A percentile compares a stretch with the other conserved stretches of the same genome.
Conservation (phyloP, 2,888 invertebrate species). For the Abrostola triplasia region DNA sequence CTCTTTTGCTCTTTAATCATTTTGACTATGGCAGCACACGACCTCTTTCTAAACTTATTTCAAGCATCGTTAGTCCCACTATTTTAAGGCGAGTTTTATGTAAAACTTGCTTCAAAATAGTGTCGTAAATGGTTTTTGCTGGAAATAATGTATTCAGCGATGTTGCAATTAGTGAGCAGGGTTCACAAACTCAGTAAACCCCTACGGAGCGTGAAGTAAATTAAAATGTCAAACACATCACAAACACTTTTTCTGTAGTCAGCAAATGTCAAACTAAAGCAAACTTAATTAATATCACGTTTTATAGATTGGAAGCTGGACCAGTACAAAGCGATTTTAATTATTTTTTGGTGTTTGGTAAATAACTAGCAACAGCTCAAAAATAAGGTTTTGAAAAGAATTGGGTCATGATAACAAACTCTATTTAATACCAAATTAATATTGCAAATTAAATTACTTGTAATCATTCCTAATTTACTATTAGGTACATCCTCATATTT, state of each 20-base stretch:
- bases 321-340: background rate
- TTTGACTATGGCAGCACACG: background rate
- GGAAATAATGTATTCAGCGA: slow-evolving; percentile 18
- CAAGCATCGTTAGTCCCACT: slow-evolving; percentile 15
- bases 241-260: slow-evolving; percentile 22
- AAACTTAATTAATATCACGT: slow-evolving; percentile 15
- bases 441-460: too few relatives aligned
- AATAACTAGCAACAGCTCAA: too few relatives aligned
- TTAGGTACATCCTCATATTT: too few relatives aligned
- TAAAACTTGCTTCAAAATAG: slow-evolving; percentile 14
- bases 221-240: slow-evolving; percentile 25
- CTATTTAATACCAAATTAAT: too few relatives aligned
- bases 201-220: slow-evolving; percentile 20
- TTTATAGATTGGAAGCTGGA: background rate
- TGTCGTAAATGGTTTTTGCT: slow-evolving; percentile 28
- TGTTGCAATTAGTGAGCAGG: slow-evolving; percentile 16
- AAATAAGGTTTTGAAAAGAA: too few relatives aligned
- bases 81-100: background rate
- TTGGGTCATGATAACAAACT: too few relatives aligned
- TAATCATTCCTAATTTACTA: too few relatives aligned
- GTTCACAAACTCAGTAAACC: slow-evolving; percentile 25
- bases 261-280: slow-evolving; percentile 25
- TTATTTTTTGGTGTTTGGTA: too few relatives aligned
- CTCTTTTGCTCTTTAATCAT: too few relatives aligned
- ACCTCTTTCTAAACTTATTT: slow-evolving; percentile 12